phyloP scores from a whole-genome alignment of 2,888 invertebrate genomes.

The Calameuta pallipes region DNA sequence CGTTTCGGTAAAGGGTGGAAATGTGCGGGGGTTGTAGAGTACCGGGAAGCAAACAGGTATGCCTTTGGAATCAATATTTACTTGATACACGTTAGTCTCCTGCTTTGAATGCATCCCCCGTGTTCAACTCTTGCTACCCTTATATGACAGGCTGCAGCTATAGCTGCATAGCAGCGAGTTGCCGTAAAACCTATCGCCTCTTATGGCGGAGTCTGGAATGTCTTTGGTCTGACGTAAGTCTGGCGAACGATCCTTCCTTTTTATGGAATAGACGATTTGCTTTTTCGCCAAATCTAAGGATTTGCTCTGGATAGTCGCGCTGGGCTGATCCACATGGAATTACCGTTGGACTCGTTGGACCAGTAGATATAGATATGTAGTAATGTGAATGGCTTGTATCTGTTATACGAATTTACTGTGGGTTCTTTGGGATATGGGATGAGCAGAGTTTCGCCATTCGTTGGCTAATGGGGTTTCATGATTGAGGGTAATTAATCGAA shows the following conservation, averaged over 20 bases:
- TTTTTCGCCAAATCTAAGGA: neutral
- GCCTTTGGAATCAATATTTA: constrained; percentile 60
- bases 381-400: neutral
- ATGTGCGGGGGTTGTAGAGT: constrained; percentile 16
- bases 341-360: neutral
- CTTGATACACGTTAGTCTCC: constrained; percentile 52
- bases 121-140: constrained; percentile 25
- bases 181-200: neutral
- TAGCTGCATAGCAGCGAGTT: neutral
- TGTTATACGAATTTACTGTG: neutral
- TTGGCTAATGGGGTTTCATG: no score
- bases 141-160: constrained; percentile 27
- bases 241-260: neutral
- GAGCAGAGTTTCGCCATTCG: neutral
- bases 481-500: neutral
- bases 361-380: neutral
- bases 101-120: constrained; percentile 46
- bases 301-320: neutral
- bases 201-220: neutral
- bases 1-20: neutral
- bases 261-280: neutral
- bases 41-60: constrained; percentile 55
- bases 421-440: neutral
- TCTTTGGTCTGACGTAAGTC: neutral
- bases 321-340: neutral